phyloP scores from a whole-genome alignment of 1,140 invertebrate genomes.

The Sarcophaga peregrina region DNA sequence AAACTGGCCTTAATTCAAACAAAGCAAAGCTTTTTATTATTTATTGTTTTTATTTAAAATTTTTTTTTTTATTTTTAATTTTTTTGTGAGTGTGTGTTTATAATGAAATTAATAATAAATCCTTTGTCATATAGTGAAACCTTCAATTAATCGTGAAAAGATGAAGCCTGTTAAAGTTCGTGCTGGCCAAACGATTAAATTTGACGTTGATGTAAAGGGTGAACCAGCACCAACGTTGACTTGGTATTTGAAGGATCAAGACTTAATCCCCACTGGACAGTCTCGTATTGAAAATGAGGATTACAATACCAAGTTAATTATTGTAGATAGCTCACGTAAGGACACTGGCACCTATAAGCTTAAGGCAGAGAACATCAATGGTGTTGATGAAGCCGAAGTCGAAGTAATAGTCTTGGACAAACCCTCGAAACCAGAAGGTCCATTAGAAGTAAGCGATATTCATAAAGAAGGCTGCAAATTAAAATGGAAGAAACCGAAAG shows the following conservation, averaged over 20 bases:
- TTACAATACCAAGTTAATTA: constrained; percentile 87
- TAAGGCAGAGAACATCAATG: constrained; percentile 91
- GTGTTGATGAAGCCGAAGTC: constrained; percentile 92
- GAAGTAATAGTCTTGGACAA: constrained; percentile 94
- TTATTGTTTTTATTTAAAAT: neutral
- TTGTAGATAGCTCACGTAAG: constrained; percentile 83
- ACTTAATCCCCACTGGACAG: constrained; percentile 67
- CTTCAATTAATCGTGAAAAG: constrained; percentile 91
- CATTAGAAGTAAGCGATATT: constrained; percentile 90
- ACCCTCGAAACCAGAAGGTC: constrained; percentile 93
- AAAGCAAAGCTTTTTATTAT: neutral
- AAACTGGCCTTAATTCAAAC: neutral
- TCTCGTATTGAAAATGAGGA: constrained; percentile 90
- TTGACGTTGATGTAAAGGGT: constrained; percentile 94
- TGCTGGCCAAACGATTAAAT: constrained; percentile 89
- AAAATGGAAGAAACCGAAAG: constrained; percentile 94
- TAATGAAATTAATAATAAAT: no score
- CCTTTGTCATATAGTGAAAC: constrained; percentile 76
- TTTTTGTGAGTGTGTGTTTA: neutral
- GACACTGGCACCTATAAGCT: constrained; percentile 93
- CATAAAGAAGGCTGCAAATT: constrained; percentile 96
- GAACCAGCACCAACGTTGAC: constrained; percentile 93
- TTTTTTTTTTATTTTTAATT: neutral
- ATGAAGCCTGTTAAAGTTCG: constrained; percentile 88
- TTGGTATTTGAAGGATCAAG: constrained; percentile 80